Conservation (phyloP, 2,113 vertebrate genomes). For the Chlamydotis undulata region DNA sequence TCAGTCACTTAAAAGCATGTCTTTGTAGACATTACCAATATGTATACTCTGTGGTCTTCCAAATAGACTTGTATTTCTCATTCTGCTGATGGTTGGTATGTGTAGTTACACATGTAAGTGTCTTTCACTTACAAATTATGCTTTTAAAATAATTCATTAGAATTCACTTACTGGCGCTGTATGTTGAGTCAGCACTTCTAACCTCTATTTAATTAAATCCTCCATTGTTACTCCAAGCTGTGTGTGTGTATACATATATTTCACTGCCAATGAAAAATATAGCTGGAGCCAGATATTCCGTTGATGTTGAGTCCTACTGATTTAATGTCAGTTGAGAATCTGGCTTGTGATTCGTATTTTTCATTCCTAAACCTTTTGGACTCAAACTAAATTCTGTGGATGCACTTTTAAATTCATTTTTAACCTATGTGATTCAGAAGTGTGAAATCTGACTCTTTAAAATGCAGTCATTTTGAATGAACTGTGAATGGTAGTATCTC, state of each 20-base stretch:
- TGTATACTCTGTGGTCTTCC: background rate
- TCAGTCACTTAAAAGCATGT: background rate
- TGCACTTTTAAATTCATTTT: background rate
- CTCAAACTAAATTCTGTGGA: background rate
- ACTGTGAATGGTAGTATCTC: background rate
- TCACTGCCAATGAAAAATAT: background rate
- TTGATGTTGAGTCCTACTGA: background rate
- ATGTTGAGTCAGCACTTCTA: conserved; percentile 22
- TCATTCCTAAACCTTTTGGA: background rate
- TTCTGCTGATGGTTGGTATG: background rate
- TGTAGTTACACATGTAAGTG: conserved; percentile 9
- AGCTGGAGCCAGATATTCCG: background rate
- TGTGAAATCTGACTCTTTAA: background rate
- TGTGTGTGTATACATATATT: background rate
- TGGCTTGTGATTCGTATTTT: background rate
- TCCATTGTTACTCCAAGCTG: background rate
- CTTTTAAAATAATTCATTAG: background rate
- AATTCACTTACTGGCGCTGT: background rate
- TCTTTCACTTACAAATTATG: background rate
- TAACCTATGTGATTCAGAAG: background rate
- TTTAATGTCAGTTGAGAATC: background rate
- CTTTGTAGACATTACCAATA: background rate
- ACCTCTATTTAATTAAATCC: background rate
- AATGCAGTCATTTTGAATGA: background rate
- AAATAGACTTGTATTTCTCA: conserved; percentile 9